Percentiles rank a stretch among this genome's conserved stretches.
Evolutionary conservation across 2,113 vertebrate species (phyloP).

Genomic region (Ciconia stormi): DNA sequence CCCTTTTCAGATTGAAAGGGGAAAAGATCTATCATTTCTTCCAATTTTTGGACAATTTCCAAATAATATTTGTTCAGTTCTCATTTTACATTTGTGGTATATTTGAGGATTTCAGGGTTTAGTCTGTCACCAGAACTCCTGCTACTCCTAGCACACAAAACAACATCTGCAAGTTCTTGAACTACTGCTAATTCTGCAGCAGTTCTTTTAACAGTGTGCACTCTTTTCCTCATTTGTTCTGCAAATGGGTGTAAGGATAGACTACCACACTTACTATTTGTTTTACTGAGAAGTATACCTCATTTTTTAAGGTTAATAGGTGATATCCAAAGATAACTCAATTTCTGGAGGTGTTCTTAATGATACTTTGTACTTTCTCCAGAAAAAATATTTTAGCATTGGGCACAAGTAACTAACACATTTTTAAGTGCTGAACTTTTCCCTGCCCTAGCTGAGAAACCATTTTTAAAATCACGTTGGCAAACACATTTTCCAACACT

Average conservation of each 20-base stretch:
- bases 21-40: not conserved
- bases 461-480: not conserved
- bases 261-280: not conserved
- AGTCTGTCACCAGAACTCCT: not conserved
- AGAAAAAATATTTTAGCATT: not conserved
- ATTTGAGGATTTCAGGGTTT: slow-evolving; percentile 41
- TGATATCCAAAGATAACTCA: not conserved
- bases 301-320: not conserved
- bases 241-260: not conserved
- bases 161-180: slow-evolving; percentile 48
- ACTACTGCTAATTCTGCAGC: slow-evolving; percentile 32
- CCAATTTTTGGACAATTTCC: not conserved
- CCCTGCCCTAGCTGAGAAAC: not conserved
- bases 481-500: not conserved
- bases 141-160: slow-evolving; percentile 1
- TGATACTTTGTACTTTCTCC: not conserved
- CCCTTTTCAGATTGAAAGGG: not conserved
- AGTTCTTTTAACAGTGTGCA: not conserved
- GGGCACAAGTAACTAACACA: not conserved
- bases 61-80: not conserved
- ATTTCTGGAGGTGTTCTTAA: not conserved
- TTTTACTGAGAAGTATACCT: slow-evolving; percentile 3
- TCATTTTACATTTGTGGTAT: not conserved
- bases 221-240: not conserved
- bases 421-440: not conserved